These are phyloP conservation scores for Arremon brunneinucha DNA, from an alignment of 2,797 vertebrate genomes.

Conservation along the genomic window DNA sequence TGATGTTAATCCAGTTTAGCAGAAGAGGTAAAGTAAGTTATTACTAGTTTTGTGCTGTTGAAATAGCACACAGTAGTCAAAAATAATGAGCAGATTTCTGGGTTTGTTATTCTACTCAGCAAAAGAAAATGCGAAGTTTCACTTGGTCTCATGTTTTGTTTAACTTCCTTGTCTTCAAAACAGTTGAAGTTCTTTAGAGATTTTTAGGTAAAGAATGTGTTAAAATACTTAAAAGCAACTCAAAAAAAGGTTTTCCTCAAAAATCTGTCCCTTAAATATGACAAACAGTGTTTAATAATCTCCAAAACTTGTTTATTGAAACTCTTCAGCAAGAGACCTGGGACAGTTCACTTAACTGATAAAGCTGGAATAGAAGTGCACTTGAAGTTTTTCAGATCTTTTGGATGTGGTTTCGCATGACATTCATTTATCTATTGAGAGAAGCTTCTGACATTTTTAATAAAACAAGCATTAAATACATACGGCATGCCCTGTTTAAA, in stretches of 20 bases:
- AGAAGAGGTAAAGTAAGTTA: not conserved
- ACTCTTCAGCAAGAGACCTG: not conserved
- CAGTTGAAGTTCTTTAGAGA: not conserved
- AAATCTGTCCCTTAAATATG: not conserved
- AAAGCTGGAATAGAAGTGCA: not conserved
- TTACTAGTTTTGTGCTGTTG: not conserved
- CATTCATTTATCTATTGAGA: slow-evolving; percentile 4
- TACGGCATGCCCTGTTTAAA: not conserved
- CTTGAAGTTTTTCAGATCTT: not conserved
- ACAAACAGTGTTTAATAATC: not conserved
- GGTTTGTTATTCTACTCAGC: not conserved
- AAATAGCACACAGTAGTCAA: not conserved
- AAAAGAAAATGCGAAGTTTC: not conserved
- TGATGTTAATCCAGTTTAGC: not conserved
- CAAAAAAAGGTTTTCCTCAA: not conserved
- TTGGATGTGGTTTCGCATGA: slow-evolving; percentile 2
- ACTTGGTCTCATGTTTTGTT: not conserved
- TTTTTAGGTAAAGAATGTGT: not conserved
- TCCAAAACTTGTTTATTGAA: not conserved
- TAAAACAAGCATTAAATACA: not conserved
- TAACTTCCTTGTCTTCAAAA: not conserved
- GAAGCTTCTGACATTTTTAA: slow-evolving; percentile 18
- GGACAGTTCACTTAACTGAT: not conserved
- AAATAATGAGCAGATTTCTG: not conserved
- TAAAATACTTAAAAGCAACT: not conserved